A percentile compares a stretch with the other conserved stretches of the same genome.
These are phyloP conservation scores for Trematomus bernacchii DNA, from an alignment of 2,797 vertebrate genomes.

Conservation along the genomic window DNA sequence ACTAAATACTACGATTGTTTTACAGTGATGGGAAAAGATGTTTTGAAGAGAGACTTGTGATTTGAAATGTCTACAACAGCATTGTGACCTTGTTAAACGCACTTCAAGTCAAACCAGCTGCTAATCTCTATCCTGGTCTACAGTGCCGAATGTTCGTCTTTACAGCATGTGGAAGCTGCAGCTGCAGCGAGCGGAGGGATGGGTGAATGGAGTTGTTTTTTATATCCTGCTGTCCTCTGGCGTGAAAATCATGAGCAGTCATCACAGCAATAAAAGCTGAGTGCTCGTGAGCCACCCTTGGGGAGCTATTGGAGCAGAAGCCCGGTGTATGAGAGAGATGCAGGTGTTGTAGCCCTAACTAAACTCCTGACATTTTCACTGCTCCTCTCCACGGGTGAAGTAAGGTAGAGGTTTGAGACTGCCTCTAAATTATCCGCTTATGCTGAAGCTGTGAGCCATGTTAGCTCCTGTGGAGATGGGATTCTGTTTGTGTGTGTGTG, in stretches of 20 bases:
- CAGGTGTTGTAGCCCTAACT: slow-evolving; percentile 74
- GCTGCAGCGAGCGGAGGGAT: slow-evolving; percentile 28
- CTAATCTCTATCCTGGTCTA: slow-evolving; percentile 37
- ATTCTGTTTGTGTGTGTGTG: slow-evolving; percentile 6
- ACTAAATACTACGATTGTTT: background rate
- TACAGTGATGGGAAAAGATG: background rate
- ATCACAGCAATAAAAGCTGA: slow-evolving; percentile 68
- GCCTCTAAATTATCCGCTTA: slow-evolving; percentile 68
- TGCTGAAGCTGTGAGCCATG: slow-evolving; percentile 58
- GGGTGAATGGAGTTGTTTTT: slow-evolving; percentile 52
- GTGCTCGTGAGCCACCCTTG: slow-evolving; percentile 59
- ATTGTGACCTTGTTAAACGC: slow-evolving; percentile 17
- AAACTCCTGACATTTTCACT: slow-evolving; percentile 78
- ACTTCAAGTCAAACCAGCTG: slow-evolving; percentile 29
- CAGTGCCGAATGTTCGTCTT: slow-evolving; percentile 25
- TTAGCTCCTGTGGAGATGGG: slow-evolving; percentile 46
- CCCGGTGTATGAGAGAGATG: slow-evolving; percentile 46
- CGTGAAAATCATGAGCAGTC: slow-evolving; percentile 66
- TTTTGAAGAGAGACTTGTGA: background rate
- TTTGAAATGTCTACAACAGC: slow-evolving; percentile 19
- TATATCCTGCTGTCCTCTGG: slow-evolving; percentile 47
- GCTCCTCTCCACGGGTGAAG: slow-evolving; percentile 58
- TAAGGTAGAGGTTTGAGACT: slow-evolving; percentile 48
- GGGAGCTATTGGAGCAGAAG: slow-evolving; percentile 61
- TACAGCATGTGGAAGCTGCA: slow-evolving; percentile 34